Evolutionary conservation across 2,797 vertebrate species (phyloP).

Genomic region (Dromococcyx pavoninus): DNA sequence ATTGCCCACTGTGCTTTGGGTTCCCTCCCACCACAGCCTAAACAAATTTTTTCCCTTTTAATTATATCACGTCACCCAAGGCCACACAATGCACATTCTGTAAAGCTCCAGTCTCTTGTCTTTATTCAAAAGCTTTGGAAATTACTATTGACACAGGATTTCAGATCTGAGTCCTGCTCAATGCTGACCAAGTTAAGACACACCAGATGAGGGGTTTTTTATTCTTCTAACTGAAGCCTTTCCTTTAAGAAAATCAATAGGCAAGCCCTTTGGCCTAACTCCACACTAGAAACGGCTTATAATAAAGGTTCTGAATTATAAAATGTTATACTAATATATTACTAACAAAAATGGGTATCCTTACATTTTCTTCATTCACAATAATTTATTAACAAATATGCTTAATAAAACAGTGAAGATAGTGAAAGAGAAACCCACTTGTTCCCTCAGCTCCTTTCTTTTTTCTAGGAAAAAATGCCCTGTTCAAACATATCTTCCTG

Average conservation of each 20-base stretch:
- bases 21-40: neutral
- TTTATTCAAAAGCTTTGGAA: neutral
- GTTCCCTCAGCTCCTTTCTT: neutral
- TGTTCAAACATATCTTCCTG: neutral
- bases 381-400: neutral
- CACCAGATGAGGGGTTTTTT: neutral
- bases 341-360: neutral
- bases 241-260: neutral
- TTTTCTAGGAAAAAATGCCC: neutral
- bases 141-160: neutral
- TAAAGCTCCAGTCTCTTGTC: neutral
- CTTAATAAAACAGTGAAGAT: neutral
- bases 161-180: neutral
- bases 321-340: neutral
- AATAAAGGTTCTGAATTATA: neutral
- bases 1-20: neutral
- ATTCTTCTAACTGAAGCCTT: neutral
- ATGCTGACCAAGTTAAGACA: neutral
- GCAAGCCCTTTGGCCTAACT: neutral
- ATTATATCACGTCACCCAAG: neutral
- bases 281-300: neutral
- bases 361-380: neutral
- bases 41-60: neutral
- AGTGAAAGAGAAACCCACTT: neutral
- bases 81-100: neutral